These are phyloP conservation scores for Gambelia wislizenii DNA, from an alignment of 2,797 vertebrate genomes.

Conservation along the genomic window DNA sequence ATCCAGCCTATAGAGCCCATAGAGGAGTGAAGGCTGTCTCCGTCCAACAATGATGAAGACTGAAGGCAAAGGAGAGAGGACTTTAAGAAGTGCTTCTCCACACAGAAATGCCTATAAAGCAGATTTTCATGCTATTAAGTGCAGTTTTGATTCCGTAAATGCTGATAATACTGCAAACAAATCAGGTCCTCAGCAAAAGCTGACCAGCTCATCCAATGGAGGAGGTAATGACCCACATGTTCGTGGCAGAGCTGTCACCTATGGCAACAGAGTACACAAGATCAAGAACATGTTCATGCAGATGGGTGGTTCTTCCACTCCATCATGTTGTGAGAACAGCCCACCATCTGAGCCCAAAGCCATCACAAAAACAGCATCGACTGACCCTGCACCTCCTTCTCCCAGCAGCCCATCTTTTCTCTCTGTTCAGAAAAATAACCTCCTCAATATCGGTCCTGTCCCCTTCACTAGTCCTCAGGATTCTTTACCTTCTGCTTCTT, in stretches of 20 bases:
- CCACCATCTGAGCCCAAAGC: constrained; percentile 65
- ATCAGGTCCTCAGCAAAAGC: constrained; percentile 81
- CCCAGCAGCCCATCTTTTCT: constrained; percentile 78
- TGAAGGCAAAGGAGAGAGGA: constrained; percentile 90
- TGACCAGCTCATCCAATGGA: constrained; percentile 76
- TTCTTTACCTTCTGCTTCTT: constrained; percentile 45
- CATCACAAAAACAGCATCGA: constrained; percentile 55
- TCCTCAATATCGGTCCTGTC: constrained; percentile 70
- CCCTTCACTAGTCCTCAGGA: constrained; percentile 49
- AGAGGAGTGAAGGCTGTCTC: constrained; percentile 24
- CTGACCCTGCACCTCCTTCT: constrained; percentile 79
- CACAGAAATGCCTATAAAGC: constrained; percentile 94
- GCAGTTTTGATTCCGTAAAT: constrained; percentile 90
- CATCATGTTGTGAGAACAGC: constrained; percentile 64
- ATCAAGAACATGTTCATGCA: constrained; percentile 96
- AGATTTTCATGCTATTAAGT: constrained; percentile 94
- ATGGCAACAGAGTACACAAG: constrained; percentile 92
- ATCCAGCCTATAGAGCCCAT: not conserved
- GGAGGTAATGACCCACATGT: constrained; percentile 70
- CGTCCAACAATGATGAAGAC: constrained; percentile 88
- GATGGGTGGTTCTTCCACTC: constrained; percentile 84
- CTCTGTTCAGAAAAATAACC: constrained; percentile 79
- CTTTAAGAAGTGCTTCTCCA: constrained; percentile 91
- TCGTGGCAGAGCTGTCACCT: constrained; percentile 78
- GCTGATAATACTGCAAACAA: constrained; percentile 87